These are phyloP conservation scores for Apodemus sylvaticus DNA, from an alignment of 2,113 vertebrate genomes.

Conservation along the genomic window DNA sequence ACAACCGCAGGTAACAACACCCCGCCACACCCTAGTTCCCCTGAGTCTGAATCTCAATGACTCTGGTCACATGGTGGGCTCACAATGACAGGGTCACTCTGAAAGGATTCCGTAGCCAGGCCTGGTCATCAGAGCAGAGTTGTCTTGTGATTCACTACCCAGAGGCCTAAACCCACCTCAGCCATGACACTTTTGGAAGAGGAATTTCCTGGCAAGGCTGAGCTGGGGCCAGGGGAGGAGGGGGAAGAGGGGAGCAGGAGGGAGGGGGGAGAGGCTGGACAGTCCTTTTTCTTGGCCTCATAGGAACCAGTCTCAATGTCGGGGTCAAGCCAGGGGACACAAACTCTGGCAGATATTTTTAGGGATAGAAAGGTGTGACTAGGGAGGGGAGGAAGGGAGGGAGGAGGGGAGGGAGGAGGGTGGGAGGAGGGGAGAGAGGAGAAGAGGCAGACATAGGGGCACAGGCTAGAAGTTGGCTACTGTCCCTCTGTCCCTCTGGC, in stretches of 20 bases:
- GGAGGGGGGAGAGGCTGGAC: not conserved
- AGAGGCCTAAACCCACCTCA: not conserved
- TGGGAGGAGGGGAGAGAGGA: no score
- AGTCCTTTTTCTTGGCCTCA: not conserved
- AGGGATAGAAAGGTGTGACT: not conserved
- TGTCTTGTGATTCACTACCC: not conserved
- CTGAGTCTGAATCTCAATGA: not conserved
- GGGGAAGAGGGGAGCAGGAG: accelerated
- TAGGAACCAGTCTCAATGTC: not conserved
- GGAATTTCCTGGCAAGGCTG: not conserved
- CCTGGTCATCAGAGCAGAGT: not conserved
- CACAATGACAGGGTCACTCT: not conserved
- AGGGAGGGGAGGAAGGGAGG: not conserved
- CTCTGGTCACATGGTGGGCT: not conserved
- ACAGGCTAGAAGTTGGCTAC: not conserved
- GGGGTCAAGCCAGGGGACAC: conserved; percentile 57
- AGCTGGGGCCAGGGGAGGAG: not conserved
- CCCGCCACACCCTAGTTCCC: not conserved
- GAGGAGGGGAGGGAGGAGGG: not conserved
- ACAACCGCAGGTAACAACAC: accelerated
- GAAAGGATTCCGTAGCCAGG: not conserved
- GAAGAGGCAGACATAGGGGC: not conserved
- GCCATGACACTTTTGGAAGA: not conserved
- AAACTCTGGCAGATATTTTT: conserved; percentile 63
- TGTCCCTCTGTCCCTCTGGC: not conserved